Base-by-base conservation (phyloP, 2,113 vertebrate species). In the Empidonax traillii region DNA sequence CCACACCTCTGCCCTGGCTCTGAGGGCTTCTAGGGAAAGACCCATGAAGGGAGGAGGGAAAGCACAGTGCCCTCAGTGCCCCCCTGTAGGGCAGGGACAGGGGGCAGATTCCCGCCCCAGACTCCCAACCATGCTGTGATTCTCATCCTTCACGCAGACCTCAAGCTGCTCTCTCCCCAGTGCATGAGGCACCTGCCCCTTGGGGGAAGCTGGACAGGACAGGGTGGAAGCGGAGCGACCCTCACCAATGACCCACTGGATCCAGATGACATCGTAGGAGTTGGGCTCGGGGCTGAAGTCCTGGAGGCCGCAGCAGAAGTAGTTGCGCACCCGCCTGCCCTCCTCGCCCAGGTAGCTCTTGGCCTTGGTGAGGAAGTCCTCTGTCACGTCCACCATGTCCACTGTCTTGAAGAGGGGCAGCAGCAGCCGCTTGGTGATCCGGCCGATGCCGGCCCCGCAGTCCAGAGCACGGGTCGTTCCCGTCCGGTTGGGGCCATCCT, bases 211-310 rank as follows among this genome's bases (percentile, higher is more conserved):
- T 14, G 9, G 81, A 53, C 0, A 2, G 53, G 2, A 39, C n/a
- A 41, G 47, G 35, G 39, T 86, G 35, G 35, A 3, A 47, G 13
- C 4, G 0, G 1, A 66, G n/a, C 2, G 9, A 17, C 10, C 87
- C 99, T 98, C 96, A 99, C 99, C 99, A 1, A 99, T 99, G 73
- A 99, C 99, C 99, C 99, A 99, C 98, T 99, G 99, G 76, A 99
- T 99, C 99, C 99, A 99, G 97, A 99, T 99, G 86, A 99, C 98
- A 8, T 99, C 99, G 1, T 99, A 99, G 31, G 98, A 98, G 52
- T 92, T 97, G 0, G 96, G 97, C 97, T 99, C 98, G 0, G 99
- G 99, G 65, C 98, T 97, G 83, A 99, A 99, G 94, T 99, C 99
- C 97, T 99, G 99, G 39, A 99, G 98, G 62, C 99, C 99, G 0